A percentile compares a stretch with the other conserved stretches of the same genome.
Conservation (phyloP, 2,888 invertebrate genomes). For the Apamea monoglypha region DNA sequence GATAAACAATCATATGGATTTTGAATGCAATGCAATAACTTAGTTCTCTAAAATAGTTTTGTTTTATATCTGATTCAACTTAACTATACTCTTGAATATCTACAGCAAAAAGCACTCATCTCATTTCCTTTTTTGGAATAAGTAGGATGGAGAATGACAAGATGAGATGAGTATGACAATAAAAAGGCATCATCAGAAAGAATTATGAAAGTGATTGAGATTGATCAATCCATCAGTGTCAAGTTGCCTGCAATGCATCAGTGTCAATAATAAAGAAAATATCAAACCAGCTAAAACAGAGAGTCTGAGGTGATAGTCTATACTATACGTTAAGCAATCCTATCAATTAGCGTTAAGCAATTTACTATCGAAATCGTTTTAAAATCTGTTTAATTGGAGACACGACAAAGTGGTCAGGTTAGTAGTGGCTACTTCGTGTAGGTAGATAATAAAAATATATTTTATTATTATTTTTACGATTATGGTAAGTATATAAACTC, state of each 20-base stretch:
- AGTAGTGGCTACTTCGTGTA: background rate
- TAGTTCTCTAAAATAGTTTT: background rate
- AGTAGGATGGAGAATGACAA: background rate
- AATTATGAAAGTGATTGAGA: background rate
- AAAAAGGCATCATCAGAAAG: background rate
- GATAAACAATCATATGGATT: background rate
- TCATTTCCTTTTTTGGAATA: background rate
- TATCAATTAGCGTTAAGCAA: background rate
- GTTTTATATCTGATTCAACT: background rate
- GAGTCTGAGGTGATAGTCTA: background rate
- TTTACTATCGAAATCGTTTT: background rate
- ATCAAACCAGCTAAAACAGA: background rate
- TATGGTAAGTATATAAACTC: background rate
- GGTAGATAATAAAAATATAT: background rate
- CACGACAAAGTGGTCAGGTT: background rate
- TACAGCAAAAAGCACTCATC: background rate
- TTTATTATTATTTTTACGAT: background rate
- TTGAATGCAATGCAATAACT: background rate
- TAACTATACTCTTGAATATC: background rate
- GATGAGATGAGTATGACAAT: background rate
- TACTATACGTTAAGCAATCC: background rate
- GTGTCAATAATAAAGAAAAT: too few species aligned
- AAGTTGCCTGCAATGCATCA: background rate
- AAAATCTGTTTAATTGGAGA: background rate
- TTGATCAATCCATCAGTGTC: background rate